Conservation (phyloP, 2,888 invertebrate genomes). For the Amphipyra berbera region DNA sequence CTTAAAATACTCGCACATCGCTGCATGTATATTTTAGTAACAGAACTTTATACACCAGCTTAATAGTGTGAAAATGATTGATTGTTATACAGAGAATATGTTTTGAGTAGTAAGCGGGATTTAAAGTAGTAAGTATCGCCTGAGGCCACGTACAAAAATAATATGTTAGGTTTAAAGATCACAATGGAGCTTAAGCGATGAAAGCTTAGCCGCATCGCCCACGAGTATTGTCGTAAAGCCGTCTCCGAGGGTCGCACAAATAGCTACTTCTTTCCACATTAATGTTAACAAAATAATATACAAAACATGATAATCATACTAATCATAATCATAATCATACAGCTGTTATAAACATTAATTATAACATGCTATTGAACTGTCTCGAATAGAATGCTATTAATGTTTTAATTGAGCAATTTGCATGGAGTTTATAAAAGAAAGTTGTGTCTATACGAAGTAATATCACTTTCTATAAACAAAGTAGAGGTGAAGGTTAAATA, state of each 20-base stretch:
- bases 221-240: constrained; percentile 1
- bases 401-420: constrained; percentile 9
- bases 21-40: neutral
- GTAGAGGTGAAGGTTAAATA: constrained; percentile 13
- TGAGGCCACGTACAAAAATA: constrained; percentile 22
- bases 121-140: constrained; percentile 6
- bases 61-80: constrained; percentile 28
- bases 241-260: constrained; percentile 6
- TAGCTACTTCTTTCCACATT: neutral
- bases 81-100: constrained; percentile 25
- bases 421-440: constrained; percentile 23
- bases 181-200: constrained; percentile 23
- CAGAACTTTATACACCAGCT: constrained; percentile 7
- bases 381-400: neutral
- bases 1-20: constrained; percentile 17
- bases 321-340: neutral
- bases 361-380: neutral
- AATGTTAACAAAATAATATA: neutral
- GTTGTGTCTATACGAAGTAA: constrained; percentile 9
- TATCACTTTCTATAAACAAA: constrained; percentile 26
- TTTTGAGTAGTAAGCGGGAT: constrained; percentile 13
- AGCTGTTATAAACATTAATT: neutral
- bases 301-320: neutral
- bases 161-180: constrained; percentile 30
- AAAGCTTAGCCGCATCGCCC: constrained; percentile 19